Percentiles rank a stretch among this genome's conserved stretches.
These are phyloP conservation scores for Australoheros facetus DNA, from an alignment of 2,797 vertebrate species.

Conservation along the genomic window DNA sequence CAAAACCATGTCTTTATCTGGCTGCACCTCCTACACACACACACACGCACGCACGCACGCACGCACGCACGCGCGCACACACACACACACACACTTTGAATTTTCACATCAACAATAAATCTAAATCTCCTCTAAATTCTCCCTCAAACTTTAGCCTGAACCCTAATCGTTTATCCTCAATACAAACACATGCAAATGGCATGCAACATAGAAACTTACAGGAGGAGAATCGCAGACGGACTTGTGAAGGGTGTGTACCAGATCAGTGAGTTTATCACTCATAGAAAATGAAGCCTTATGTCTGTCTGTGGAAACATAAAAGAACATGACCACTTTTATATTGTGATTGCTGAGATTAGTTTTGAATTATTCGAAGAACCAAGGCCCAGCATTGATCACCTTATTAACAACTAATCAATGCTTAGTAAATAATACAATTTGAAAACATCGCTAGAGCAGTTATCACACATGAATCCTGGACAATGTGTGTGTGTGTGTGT, in stretches of 20 bases:
- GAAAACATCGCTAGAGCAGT: neutral
- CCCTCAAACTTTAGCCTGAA: slow-evolving; percentile 2
- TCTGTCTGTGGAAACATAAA: slow-evolving; percentile 66
- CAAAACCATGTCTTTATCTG: slow-evolving; percentile 85
- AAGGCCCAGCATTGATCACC: neutral
- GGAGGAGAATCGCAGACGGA: slow-evolving; percentile 78
- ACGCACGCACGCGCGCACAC: neutral
- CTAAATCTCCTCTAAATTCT: neutral
- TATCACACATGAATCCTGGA: neutral
- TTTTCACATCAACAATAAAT: neutral
- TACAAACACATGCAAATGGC: neutral
- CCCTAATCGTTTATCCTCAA: neutral
- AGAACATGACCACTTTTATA: neutral
- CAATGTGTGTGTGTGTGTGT: too few relatives aligned
- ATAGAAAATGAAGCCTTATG: slow-evolving; percentile 59
- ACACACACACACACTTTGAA: neutral
- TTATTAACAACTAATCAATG: neutral
- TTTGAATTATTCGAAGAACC: neutral
- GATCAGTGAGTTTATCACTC: slow-evolving; percentile 76
- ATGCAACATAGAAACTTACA: slow-evolving; percentile 74
- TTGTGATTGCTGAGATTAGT: neutral
- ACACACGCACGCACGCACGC: neutral
- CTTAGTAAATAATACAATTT: neutral
- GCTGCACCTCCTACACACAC: slow-evolving; percentile 78
- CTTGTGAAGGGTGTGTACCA: slow-evolving; percentile 82